Evolutionary conservation across 2,888 invertebrate species (phyloP), one percentile per base, ranked within the genome.

Genomic region (Scaptomyza tumidula): DNA sequence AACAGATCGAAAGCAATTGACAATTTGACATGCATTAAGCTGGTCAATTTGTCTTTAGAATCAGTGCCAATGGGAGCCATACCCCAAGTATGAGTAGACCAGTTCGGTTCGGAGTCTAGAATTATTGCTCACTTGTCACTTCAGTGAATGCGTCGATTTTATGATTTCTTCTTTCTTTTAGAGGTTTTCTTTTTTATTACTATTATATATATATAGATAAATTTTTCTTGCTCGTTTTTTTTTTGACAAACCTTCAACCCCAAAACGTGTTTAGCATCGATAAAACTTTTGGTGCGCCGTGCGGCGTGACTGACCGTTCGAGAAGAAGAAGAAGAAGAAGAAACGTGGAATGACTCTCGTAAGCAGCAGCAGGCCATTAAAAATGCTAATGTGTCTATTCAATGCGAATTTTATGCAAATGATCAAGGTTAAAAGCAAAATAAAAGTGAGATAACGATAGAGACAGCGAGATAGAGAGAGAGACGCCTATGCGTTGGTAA

Each of bases 301-400:
- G 59, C 46, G 52, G 55, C 72, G 52, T 53, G 33, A 50, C 50
- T 50, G 50, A 19, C 50, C 50, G 0, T 50, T 50, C 9, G 16
- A n/a, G 10, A 27, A 49, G 16, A 49, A 33, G 46, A 27, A 49
- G 16, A 49, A 33, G 46, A 46, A 44, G 29, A 7, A 41, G 45
- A 6, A 35, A 39, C 44, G 31, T 44, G 35, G 70, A 88, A 82
- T 86, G 74, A 73, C 84, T 83, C 72, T 71, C 39, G 7, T 10
- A 6, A 33, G 33, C 33, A 65, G 76, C 71, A 76, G 88, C 76
- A 71, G 66, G 64, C 88, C 87, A 86, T 86, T 86, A 86, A 89
- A 88, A 86, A 89, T 89, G 86, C 86, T 86, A 86, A 86, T 86
- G 89, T 89, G 78, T 86, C 89, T 76, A 89, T 86, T 89, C 63